Base-by-base conservation (phyloP, 2,888 invertebrate genomes). In the Erebia aethiops region DNA sequence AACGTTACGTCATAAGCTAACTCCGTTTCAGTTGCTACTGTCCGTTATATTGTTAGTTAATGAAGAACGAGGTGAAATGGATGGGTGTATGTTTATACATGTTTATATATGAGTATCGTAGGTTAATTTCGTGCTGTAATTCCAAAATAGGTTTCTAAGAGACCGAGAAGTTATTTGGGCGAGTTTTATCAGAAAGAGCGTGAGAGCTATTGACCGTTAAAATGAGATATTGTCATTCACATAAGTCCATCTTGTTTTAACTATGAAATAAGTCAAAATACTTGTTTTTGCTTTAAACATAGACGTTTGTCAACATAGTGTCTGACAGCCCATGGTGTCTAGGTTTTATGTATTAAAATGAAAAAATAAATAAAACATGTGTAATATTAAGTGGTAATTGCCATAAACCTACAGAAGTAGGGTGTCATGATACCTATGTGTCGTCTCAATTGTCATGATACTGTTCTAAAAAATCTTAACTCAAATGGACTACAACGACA, bases 51-150 rank as follows among this genome's bases (percentile, higher is more conserved):
- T 82, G 82, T 81, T 86, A 84, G 83, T 84, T 76, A 77, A 81
- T 81, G 82, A 81, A 80, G 80, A 64, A 58, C 78, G 80, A 79
- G 82, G 86, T 85, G 87, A 83, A 85, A 86, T 87, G 90, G 84
- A 88, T 86, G 89, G 87, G 86, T 89, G 91, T 89, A 88, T 88
- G 89, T 91, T 88, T 90, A 90, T 90, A 90, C 87, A 88, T 89
- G 87, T 91, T 88, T 92, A 91, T 91, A 90, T 91, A 90, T 89
- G 90, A 90, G 86, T 91, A 91, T 90, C 81, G 84, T 92, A 92
- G 91, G 90, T 90, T 92, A 92, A 90, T 90, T 89, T 91, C 86
- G 91, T 90, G 91, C 89, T 89, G 91, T 90, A 58, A 78, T 86
- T 87, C 85, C 85, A 82, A 81, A 83, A 84, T 81, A 74, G 78